These are phyloP conservation scores for Scaptomyza parva DNA, from an alignment of 2,888 invertebrate genomes.

Conservation along the genomic window DNA sequence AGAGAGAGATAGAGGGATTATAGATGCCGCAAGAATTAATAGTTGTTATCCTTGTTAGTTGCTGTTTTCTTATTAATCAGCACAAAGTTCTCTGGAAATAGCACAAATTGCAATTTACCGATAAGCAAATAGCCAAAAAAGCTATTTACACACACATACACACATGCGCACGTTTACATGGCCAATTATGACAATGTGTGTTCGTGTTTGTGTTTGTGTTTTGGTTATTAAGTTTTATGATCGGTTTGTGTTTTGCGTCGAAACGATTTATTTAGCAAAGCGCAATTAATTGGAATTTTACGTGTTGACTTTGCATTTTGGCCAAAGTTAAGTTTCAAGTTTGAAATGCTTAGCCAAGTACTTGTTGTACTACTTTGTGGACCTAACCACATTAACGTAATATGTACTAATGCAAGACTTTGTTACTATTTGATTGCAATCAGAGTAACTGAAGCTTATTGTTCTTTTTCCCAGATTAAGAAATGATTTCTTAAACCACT, in stretches of 20 bases:
- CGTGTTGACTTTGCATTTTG: constrained; percentile 74
- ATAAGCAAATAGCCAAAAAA: constrained; percentile 80
- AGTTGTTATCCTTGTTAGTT: constrained; percentile 18
- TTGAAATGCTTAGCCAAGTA: constrained; percentile 11
- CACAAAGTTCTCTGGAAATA: constrained; percentile 49
- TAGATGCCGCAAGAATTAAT: constrained; percentile 2
- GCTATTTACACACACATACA: constrained; percentile 66
- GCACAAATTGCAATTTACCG: constrained; percentile 76
- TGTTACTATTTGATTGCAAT: too few species aligned
- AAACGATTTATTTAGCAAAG: constrained; percentile 81
- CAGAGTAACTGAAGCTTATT: not conserved
- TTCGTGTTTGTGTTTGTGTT: constrained; percentile 17
- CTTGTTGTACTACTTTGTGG: constrained; percentile 11
- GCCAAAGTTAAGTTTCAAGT: constrained; percentile 13
- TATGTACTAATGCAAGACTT: not conserved
- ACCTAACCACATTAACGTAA: constrained; percentile 2
- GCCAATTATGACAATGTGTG: constrained; percentile 57
- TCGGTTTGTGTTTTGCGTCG: constrained; percentile 81
- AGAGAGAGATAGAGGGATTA: not conserved
- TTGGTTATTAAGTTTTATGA: constrained; percentile 78
- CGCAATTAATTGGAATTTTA: constrained; percentile 81
- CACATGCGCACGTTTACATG: constrained; percentile 24
- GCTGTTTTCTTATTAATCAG: constrained; percentile 76
- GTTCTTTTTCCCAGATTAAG: not conserved
- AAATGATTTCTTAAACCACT: not conserved